Base-by-base conservation (phyloP, 1,140 invertebrate genomes). In the Myzus persicae region DNA sequence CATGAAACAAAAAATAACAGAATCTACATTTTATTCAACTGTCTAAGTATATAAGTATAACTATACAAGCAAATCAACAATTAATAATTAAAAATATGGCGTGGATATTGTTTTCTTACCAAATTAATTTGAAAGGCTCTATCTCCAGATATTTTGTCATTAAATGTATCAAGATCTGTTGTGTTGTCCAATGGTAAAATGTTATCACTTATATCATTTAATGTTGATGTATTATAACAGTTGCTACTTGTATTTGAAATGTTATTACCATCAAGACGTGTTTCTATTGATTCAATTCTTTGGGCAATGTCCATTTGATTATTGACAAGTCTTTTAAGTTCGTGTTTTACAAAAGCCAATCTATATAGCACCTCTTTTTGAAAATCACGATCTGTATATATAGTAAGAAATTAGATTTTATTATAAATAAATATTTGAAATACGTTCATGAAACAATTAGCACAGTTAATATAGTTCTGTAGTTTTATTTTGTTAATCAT, bases 161-260 rank as follows among this genome's bases (percentile, higher is more conserved):
- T 81, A 6, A 81, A 81, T 36, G 14, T 81, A 81, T 81, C n/a
- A 81, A 81, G n/a, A 14, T 81, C 76, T 36, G 18, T 81, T 81
- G 5, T 36, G 14, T 81, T 81, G 5, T 36, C 31, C 76, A 81
- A 36, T 81, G 76, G 76, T 81, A 81, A 38, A 81, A 36, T 81
- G 4, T 36, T 20, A 36, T 81, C 76, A n/a, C 11, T 81, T 36
- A 81, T 81, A 5, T 81, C 76, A 81, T 81, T 81, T 81, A 81
- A 81, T 81, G n/a, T 11, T 81, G 76, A 81, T 36, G n/a, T 36
- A 81, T 81, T 81, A n/a, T 81, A 38, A 81, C n/a, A 36, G 76
- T 81, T 81, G n/a, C 36, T 81, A 81, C 76, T 81, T n/a, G 76
- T 81, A 36, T 36, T n/a, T 81, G 76, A 81, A 81, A 81, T 81